These are phyloP conservation scores for Ennomos quercinarius DNA, from an alignment of 2,888 invertebrate species.

Conservation along the genomic window DNA sequence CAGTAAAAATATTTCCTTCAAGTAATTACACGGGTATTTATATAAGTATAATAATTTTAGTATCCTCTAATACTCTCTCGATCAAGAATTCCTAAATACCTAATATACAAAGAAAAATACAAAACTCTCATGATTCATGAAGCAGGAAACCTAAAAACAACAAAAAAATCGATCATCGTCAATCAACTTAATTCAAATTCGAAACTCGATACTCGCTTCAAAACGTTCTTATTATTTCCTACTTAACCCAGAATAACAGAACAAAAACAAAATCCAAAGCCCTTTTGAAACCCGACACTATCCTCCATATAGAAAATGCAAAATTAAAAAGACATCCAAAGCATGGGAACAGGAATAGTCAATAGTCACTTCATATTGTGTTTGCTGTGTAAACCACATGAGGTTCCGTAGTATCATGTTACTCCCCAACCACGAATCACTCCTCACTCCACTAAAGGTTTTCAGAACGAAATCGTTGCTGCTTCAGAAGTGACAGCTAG, in stretches of 20 bases:
- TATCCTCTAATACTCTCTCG: too few species aligned
- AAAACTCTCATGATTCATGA: slow-evolving; percentile 30
- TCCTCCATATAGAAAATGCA: slow-evolving; percentile 73
- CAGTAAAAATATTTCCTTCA: too few species aligned
- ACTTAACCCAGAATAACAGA: slow-evolving; percentile 61
- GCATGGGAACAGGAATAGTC: slow-evolving; percentile 81
- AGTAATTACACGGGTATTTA: too few species aligned
- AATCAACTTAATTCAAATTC: slow-evolving; percentile 63
- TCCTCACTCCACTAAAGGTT: slow-evolving; percentile 27
- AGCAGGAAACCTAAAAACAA: slow-evolving; percentile 45
- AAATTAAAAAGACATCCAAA: slow-evolving; percentile 73
- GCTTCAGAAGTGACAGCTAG: background rate
- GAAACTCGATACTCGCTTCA: slow-evolving; percentile 60
- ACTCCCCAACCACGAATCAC: slow-evolving; percentile 52
- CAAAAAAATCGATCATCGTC: slow-evolving; percentile 60
- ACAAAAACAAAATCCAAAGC: slow-evolving; percentile 57
- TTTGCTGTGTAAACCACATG: slow-evolving; percentile 79
- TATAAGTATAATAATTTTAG: too few species aligned
- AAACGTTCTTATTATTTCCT: slow-evolving; percentile 67
- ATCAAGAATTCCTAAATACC: too few species aligned
- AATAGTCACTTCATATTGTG: slow-evolving; percentile 84
- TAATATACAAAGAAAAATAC: too few species aligned
- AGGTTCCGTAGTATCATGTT: slow-evolving; percentile 77
- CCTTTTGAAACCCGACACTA: slow-evolving; percentile 75
- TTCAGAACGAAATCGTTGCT: slow-evolving; percentile 45